Evolutionary conservation across 2,797 vertebrate genomes (phyloP).

Genomic region (Ctenosaura bakeri): DNA sequence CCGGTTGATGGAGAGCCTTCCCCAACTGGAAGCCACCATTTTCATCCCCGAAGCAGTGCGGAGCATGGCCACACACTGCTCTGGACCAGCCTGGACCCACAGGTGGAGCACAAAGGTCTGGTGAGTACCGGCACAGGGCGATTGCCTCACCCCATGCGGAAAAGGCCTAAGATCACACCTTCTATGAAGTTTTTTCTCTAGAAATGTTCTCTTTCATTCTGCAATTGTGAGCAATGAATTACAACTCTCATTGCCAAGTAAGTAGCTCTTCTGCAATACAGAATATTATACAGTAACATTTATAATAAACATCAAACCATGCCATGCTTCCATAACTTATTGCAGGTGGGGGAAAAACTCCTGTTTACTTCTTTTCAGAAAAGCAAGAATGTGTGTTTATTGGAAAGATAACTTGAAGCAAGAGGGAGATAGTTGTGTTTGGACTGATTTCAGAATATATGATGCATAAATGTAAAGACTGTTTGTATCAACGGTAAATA

Average conservation of each 20-base stretch:
- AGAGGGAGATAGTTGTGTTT: not conserved
- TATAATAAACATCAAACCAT: conserved; percentile 14
- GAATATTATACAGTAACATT: conserved; percentile 13
- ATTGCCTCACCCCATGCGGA: too few relatives aligned
- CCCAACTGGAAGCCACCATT: too few relatives aligned
- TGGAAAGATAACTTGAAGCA: conserved; percentile 15
- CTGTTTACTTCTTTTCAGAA: not conserved
- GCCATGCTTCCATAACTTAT: not conserved
- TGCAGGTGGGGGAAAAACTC: not conserved
- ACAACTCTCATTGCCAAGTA: not conserved
- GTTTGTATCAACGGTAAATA: not conserved
- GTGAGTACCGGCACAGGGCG: too few relatives aligned
- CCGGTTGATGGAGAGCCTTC: too few relatives aligned
- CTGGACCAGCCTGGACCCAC: too few relatives aligned
- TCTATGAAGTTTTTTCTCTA: conserved; percentile 27
- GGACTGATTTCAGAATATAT: not conserved
- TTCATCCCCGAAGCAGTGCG: too few relatives aligned
- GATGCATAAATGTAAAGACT: conserved; percentile 10
- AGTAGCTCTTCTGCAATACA: not conserved
- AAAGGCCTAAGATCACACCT: not conserved
- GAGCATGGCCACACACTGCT: too few relatives aligned
- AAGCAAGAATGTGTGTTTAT: conserved; percentile 17
- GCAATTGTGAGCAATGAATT: not conserved
- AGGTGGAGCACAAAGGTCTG: too few relatives aligned
- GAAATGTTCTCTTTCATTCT: conserved; percentile 7